A percentile compares a stretch with the other conserved stretches of the same genome.
phyloP scores from a whole-genome alignment of 37 sponge, comb jelly and placozoan genomes.

The Oscarella lobularis region DNA sequence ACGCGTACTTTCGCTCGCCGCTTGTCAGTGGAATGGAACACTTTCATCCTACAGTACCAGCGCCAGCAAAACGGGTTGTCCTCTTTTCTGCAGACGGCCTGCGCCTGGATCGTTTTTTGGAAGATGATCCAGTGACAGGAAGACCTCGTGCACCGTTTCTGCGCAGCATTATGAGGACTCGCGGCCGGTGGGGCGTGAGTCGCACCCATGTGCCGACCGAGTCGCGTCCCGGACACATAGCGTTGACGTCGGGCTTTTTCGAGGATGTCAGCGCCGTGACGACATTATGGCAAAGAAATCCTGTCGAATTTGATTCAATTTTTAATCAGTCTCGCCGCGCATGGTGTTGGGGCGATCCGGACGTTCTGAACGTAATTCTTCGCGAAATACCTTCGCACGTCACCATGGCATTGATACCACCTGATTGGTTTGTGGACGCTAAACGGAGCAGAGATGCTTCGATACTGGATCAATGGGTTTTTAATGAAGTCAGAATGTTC shows the following conservation, averaged over 20 bases:
- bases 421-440: conserved; percentile 46
- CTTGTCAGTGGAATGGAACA: conserved; percentile 48
- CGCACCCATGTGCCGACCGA: conserved; percentile 81
- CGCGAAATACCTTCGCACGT: conserved; percentile 25
- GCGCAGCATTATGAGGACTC: conserved; percentile 17
- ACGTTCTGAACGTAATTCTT: conserved; percentile 59
- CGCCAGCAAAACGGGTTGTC: conserved; percentile 77
- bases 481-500: conserved; percentile 33
- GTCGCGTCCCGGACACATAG: conserved; percentile 76
- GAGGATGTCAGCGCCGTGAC: conserved; percentile 83
- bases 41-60: conserved; percentile 16
- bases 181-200: conserved; percentile 74
- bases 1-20: conserved; percentile 81
- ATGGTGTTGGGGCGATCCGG: conserved; percentile 81
- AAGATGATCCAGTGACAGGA: conserved; percentile 14
- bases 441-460: conserved; percentile 53
- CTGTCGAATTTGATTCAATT: conserved; percentile 78
- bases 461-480: conserved; percentile 67
- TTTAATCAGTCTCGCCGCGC: conserved; percentile 53
- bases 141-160: conserved; percentile 43
- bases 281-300: conserved; percentile 64
- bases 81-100: conserved; percentile 66
- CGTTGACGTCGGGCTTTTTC: conserved; percentile 61
- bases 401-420: conserved; percentile 41
- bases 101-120: conserved; percentile 55